Evolutionary conservation across 2,113 vertebrate genomes (phyloP).

Genomic region (Neolamprologus hecqui): DNA sequence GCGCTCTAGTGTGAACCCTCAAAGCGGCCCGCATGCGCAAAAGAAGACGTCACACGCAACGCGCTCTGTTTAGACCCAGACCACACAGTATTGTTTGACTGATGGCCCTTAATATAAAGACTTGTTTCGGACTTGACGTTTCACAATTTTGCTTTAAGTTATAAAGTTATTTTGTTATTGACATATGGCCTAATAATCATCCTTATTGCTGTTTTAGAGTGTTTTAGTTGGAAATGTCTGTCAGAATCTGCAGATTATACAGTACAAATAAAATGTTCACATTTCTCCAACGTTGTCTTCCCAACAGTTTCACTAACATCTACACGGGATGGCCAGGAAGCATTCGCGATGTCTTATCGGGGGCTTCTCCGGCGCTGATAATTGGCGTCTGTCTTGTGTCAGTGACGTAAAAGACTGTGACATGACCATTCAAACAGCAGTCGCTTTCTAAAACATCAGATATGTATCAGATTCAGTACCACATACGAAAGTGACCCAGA

Average conservation of each 20-base stretch:
- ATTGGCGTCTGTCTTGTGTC: neutral
- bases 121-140: neutral
- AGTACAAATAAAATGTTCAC: neutral
- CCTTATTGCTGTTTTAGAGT: neutral
- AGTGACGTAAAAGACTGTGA: neutral
- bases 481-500: neutral
- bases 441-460: neutral
- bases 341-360: rapidly evolving
- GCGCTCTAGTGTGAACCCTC: neutral
- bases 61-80: neutral
- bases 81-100: neutral
- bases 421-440: neutral
- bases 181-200: neutral
- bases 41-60: neutral
- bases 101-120: neutral
- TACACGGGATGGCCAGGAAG: rapidly evolving
- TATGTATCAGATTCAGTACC: neutral
- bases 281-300: neutral
- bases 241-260: neutral
- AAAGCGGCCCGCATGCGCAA: neutral
- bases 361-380: neutral
- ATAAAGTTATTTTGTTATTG: neutral
- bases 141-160: neutral
- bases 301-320: neutral
- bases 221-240: rapidly evolving